These are phyloP conservation scores for Leptatherina wallacei DNA, from an alignment of 2,797 vertebrate genomes.

Conservation along the genomic window DNA sequence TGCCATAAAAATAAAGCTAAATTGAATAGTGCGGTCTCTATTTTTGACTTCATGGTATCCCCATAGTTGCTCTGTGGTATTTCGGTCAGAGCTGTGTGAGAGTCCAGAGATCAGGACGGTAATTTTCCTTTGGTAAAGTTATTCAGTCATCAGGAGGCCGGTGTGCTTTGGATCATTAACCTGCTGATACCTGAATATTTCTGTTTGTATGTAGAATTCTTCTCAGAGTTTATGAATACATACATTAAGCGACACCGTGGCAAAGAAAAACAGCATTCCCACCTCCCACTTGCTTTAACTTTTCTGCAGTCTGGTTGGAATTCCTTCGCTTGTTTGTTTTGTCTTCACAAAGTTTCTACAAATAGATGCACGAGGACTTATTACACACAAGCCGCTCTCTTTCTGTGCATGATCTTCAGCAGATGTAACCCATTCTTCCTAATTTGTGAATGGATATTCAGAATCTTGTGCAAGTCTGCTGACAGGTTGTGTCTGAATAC, in stretches of 20 bases:
- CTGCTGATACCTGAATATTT: neutral
- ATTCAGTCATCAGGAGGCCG: neutral
- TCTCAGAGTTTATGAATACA: neutral
- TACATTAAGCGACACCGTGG: neutral
- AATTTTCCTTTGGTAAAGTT: too few relatives aligned
- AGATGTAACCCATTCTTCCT: neutral
- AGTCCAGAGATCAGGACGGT: neutral
- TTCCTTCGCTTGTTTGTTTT: neutral
- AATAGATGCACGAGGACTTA: neutral
- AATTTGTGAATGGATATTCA: too few relatives aligned
- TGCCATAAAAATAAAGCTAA: too few relatives aligned
- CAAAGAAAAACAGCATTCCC: neutral
- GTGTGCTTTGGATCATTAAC: neutral
- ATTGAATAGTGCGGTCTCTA: too few relatives aligned
- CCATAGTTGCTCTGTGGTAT: too few relatives aligned
- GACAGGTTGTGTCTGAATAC: too few relatives aligned
- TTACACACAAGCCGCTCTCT: neutral
- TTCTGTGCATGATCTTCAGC: neutral
- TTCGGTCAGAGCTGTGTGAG: neutral
- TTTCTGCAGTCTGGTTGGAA: neutral
- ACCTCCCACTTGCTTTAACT: neutral
- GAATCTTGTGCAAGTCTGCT: too few relatives aligned
- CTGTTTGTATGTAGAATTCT: neutral
- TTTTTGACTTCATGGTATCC: too few relatives aligned
- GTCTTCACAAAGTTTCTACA: neutral